Conservation (phyloP, 2,888 invertebrate genomes). For the Euphydryas editha region DNA sequence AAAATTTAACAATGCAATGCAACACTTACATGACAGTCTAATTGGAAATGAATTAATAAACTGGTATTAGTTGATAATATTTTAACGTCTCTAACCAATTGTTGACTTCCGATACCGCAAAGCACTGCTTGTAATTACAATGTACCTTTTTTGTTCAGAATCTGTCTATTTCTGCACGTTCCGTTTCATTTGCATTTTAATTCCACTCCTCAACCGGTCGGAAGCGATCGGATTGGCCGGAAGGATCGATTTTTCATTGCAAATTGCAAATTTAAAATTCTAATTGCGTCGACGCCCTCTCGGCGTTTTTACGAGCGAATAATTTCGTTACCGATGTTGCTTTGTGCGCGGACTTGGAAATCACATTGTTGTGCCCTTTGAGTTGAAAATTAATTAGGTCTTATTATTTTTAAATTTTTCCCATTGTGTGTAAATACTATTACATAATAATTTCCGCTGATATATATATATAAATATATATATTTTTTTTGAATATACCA, state of each 20-base stretch:
- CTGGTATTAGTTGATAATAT: neutral
- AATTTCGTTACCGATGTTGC: conserved; percentile 39
- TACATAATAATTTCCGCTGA: too few species aligned
- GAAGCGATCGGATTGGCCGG: conserved; percentile 62
- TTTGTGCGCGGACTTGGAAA: conserved; percentile 25
- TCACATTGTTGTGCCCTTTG: conserved; percentile 21
- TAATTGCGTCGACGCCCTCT: conserved; percentile 45
- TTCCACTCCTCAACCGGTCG: conserved; percentile 54
- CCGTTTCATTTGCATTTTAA: conserved; percentile 60
- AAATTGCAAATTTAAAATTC: conserved; percentile 52
- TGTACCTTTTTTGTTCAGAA: conserved; percentile 37
- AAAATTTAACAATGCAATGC: neutral
- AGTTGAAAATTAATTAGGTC: conserved; percentile 15
- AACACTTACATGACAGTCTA: neutral
- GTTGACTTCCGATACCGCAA: neutral
- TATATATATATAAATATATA: too few species aligned
- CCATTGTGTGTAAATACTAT: too few species aligned
- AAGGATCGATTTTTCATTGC: conserved; percentile 69
- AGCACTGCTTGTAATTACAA: conserved; percentile 43
- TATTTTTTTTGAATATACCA: too few species aligned
- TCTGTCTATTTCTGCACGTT: conserved; percentile 57
- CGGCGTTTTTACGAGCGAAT: conserved; percentile 42
- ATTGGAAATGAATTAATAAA: neutral
- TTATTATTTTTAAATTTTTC: too few species aligned
- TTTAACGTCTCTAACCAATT: neutral